Base-by-base conservation (phyloP, 2,888 invertebrate genomes). In the Euspilapteryx auroguttella region DNA sequence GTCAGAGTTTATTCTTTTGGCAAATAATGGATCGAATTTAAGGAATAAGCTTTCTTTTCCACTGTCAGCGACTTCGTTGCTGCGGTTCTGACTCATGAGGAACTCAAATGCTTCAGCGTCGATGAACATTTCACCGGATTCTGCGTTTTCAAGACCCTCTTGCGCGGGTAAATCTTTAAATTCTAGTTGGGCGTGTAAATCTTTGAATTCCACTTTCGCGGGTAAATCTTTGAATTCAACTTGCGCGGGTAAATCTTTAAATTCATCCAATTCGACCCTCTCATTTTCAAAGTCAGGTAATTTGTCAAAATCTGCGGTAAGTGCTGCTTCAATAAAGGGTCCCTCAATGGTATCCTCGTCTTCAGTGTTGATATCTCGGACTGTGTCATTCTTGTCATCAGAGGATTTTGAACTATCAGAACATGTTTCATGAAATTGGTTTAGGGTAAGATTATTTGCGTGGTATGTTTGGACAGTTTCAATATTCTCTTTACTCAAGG, bases 31-130 rank as follows among this genome's bases (percentile, higher is more conserved):
- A 43, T 75, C 75, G 34, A 75, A 75, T 39, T 75, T 75, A 4
- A 75, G 41, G 34, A 75, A 75, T 25, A 75, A 45, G 34, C 75
- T 75, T 45, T 75, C 75, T 51, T 71, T 75, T 3, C 73, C 75
- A 36, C 63, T 68, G 21, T 75, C 66, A 3, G 47, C 39, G 15
- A 68, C 58, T 5, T 56, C 44, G 39, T 59, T 62, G 24, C 44
- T 45, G 37, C 59, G 50, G 37, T 73, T 73, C 39, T 75, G 61
- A 39, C 71, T 75, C 12, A 75, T 38, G 6, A 75, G 47, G 34
- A 66, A 73, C 34, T 75, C 69, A 33, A 59, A 75, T 15, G 71
- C 59, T 42, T 69, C 68, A 10, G 73, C 75, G 33, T 75, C 73
- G 29, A 75, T 75, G 34, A 75, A 75, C 30, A 75, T 36, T 45